A percentile compares a stretch with the other conserved stretches of the same genome.
phyloP scores from a whole-genome alignment of 2,797 vertebrate species.

The Dicrostonyx torquatus region DNA sequence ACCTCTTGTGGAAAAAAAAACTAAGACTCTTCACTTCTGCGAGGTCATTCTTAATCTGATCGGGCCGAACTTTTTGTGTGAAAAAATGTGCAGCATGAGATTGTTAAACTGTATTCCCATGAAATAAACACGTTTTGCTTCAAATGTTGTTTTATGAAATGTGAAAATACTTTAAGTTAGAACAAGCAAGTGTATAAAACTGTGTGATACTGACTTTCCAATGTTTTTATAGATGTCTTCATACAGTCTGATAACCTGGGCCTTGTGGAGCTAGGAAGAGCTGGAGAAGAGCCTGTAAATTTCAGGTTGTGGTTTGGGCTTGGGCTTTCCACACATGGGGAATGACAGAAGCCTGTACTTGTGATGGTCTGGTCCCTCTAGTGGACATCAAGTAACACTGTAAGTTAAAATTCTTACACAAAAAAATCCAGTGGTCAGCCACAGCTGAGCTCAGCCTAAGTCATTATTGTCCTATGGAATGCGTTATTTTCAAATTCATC shows the following conservation, averaged over 20 bases:
- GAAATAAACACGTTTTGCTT: conserved; percentile 45
- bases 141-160: conserved; percentile 48
- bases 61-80: not conserved
- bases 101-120: not conserved
- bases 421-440: conserved; percentile 21
- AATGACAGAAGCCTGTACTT: not conserved
- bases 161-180: conserved; percentile 1
- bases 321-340: not conserved
- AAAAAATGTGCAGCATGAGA: conserved; percentile 31
- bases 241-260: not conserved
- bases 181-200: not conserved
- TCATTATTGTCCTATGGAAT: not conserved
- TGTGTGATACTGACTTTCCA: not conserved
- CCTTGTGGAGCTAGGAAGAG: not conserved
- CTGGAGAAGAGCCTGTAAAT: not conserved
- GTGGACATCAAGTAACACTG: conserved; percentile 73
- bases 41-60: not conserved
- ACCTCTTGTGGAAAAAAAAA: not conserved
- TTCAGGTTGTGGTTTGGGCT: not conserved
- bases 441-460: not conserved
- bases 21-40: not conserved
- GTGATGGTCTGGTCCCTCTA: conserved; percentile 77
- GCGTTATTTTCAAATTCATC: not conserved
- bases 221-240: not conserved
- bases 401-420: not conserved